Evolutionary conservation across 2,888 invertebrate species (phyloP), one percentile per base, ranked within the genome.

Genomic region (Eudemis profundana): DNA sequence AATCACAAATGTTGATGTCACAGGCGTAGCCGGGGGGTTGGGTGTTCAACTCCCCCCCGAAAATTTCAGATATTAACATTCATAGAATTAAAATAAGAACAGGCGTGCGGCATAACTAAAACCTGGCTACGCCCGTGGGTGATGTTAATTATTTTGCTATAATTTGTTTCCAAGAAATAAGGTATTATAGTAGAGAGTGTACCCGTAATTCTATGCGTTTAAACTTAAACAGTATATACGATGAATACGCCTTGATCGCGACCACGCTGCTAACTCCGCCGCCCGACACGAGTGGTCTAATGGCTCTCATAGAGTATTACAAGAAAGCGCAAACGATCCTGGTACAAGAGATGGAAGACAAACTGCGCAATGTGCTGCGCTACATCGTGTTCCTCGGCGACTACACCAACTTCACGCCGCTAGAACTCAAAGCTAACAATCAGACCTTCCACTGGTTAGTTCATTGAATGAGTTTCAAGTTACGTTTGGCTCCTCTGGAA

Each of bases 351-450:
- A 95, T 98, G 95, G 97, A 98, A 82, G 94, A 95, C 61, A 93
- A 95, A 44, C 88, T 98, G 7, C 93, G 93, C 66, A 91, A 94
- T 60, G 93, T 94, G 4, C 70, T 96, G 93, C 89, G 92, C 62
- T 96, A 96, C 76, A 96, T 98, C 54, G 85, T 96, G 51, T 98
- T 98, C 87, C 89, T 98, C 7, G 95, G 97, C 4, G 97, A 98
- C 84, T 96, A 97, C 77, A 95, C 95, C 0, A 90, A 93, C 4
- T 95, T 97, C 73, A 95, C 96, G 0, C 96, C 97, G 0, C 91
- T 96, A 3, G 97, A 98, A 87, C 95, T 98, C 78, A 96, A 98
- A 77, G 95, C 96, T 40, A 98, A 98, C 81, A 96, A 96, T 72
- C 95, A 95, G 72, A 95, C 97, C 0, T 97, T 97, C 78, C 95